These are phyloP conservation scores for Bubo scandiacus DNA, from an alignment of 2,113 vertebrate species.

Conservation along the genomic window DNA sequence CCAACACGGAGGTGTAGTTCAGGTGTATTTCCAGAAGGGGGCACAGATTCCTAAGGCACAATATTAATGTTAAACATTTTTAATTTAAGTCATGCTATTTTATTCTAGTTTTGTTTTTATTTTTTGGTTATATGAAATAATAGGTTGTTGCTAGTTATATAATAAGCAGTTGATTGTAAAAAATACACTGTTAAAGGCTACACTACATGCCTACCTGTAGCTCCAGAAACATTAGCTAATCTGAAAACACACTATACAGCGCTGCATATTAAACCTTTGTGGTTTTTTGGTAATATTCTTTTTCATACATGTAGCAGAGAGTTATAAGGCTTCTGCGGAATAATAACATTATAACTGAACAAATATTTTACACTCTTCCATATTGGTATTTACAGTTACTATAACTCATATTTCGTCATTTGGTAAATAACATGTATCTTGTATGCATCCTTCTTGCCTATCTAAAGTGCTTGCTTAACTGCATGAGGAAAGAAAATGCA, in stretches of 20 bases:
- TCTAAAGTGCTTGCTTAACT: slow-evolving; percentile 72
- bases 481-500: slow-evolving; percentile 33
- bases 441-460: slow-evolving; percentile 50
- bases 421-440: slow-evolving; percentile 33
- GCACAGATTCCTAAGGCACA: slow-evolving; percentile 88
- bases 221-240: slow-evolving; percentile 42
- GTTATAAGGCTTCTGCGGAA: slow-evolving; percentile 78
- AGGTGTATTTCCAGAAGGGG: slow-evolving; percentile 76
- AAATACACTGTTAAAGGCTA: slow-evolving; percentile 73
- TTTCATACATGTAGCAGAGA: slow-evolving; percentile 67
- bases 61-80: slow-evolving; percentile 62
- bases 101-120: neutral
- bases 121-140: slow-evolving; percentile 70
- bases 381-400: slow-evolving; percentile 68
- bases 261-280: slow-evolving; percentile 40
- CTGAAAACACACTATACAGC: slow-evolving; percentile 48
- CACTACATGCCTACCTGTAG: slow-evolving; percentile 65
- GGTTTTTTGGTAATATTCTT: slow-evolving; percentile 68
- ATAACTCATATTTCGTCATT: slow-evolving; percentile 23
- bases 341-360: slow-evolving; percentile 66
- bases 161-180: slow-evolving; percentile 76
- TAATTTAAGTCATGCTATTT: slow-evolving; percentile 84
- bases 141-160: slow-evolving; percentile 70
- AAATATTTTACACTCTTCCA: slow-evolving; percentile 73
- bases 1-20: slow-evolving; percentile 67